Evolutionary conservation across 2,113 vertebrate genomes (phyloP).

Genomic region (Pseudorasbora parva): DNA sequence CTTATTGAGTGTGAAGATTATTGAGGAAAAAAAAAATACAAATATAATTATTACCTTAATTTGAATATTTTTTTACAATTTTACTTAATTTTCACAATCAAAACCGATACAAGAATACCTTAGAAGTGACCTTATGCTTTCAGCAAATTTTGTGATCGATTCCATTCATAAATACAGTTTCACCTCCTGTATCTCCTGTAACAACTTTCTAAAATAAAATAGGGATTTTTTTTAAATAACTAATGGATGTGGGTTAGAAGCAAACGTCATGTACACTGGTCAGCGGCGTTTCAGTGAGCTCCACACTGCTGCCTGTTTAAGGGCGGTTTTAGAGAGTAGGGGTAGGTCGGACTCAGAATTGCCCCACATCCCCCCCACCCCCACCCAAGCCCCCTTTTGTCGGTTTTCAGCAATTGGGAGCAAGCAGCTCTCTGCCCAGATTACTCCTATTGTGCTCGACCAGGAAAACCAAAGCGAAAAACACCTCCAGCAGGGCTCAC

Average conservation of each 20-base stretch:
- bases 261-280: conserved; percentile 64
- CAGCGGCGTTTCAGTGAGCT: conserved; percentile 61
- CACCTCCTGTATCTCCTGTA: too few relatives aligned
- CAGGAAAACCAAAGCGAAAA: conserved; percentile 67
- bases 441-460: conserved; percentile 75
- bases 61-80: not conserved
- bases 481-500: conserved; percentile 66
- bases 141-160: not conserved
- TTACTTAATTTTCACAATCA: not conserved
- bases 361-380: conserved; percentile 62
- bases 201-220: too few relatives aligned
- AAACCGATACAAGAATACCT: not conserved
- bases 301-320: conserved; percentile 69
- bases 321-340: conserved; percentile 70
- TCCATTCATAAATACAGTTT: not conserved
- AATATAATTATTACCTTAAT: not conserved
- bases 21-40: not conserved
- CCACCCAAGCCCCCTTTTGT: conserved; percentile 69
- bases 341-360: conserved; percentile 69
- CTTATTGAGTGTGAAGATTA: not conserved
- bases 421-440: conserved; percentile 72
- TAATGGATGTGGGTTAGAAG: conserved; percentile 40
- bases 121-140: not conserved
- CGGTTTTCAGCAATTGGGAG: conserved; percentile 69
- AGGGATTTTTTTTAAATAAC: not conserved